Percentiles rank a stretch among this genome's conserved stretches.
Conservation (phyloP, 2,888 invertebrate species). For the Tipula helvola region DNA sequence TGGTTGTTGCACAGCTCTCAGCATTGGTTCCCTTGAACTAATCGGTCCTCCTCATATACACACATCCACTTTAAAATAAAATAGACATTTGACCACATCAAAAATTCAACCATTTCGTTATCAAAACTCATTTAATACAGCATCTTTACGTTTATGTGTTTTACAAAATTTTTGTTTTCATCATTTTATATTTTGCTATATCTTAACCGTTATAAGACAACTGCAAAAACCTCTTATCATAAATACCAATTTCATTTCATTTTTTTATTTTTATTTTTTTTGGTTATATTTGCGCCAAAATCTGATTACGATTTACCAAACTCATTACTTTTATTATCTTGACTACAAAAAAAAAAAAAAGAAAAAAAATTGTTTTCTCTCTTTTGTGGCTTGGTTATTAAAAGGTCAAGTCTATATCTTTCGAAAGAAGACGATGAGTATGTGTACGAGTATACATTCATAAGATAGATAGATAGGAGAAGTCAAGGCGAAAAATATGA, state of each 20-base stretch:
- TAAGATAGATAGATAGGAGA: neutral
- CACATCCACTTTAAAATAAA: neutral
- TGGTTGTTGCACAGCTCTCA: no score
- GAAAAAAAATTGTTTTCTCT: neutral
- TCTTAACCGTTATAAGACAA: neutral
- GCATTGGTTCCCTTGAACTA: no score
- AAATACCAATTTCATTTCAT: neutral
- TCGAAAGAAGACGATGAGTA: neutral
- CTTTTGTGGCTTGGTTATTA: neutral
- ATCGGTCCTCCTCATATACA: neutral
- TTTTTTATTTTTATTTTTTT: neutral
- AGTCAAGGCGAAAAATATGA: neutral
- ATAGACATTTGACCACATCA: neutral
- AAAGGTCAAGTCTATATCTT: neutral
- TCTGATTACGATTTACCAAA: neutral
- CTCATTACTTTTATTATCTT: conserved; percentile 4
- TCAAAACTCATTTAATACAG: neutral
- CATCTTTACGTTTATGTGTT: neutral
- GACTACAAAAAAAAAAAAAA: neutral
- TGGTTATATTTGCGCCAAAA: neutral
- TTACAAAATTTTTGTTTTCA: neutral
- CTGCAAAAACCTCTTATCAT: neutral
- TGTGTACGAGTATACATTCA: neutral
- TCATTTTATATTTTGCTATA: neutral
- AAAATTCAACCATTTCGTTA: neutral